Conservation (phyloP, 2,797 vertebrate genomes). For the Gymnocypris eckloni region DNA sequence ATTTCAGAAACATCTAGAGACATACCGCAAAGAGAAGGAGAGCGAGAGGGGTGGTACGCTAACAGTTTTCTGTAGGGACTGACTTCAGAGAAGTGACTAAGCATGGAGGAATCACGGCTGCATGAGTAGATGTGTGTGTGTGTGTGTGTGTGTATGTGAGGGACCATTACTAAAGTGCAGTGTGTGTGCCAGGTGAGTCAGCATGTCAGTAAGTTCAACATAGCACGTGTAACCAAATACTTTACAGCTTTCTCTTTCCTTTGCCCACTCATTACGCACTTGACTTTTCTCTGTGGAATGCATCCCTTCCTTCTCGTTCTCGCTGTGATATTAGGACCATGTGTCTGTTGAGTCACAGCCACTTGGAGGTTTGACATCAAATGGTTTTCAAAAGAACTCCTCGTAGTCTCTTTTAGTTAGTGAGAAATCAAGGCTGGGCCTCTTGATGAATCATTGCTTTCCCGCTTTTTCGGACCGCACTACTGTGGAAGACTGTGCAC, state of each 20-base stretch:
- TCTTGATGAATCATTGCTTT: conserved; percentile 37
- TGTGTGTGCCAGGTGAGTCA: conserved; percentile 46
- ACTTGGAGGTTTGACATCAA: conserved; percentile 29
- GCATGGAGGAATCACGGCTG: conserved; percentile 41
- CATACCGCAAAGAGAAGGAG: neutral
- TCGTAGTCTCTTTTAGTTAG: conserved; percentile 19
- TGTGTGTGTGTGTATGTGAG: neutral
- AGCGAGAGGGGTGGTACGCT: neutral
- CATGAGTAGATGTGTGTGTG: conserved; percentile 31
- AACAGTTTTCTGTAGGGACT: conserved; percentile 28
- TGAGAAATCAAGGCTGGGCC: conserved; percentile 23
- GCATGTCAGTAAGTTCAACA: conserved; percentile 42
- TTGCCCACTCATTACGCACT: conserved; percentile 42
- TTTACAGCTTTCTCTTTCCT: conserved; percentile 35
- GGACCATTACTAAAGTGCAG: conserved; percentile 42
- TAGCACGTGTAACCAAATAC: conserved; percentile 38
- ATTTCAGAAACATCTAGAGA: conserved; percentile 16
- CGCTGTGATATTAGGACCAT: conserved; percentile 42
- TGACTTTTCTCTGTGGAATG: conserved; percentile 47
- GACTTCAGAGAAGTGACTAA: conserved; percentile 49
- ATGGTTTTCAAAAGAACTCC: conserved; percentile 20
- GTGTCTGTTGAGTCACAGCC: conserved; percentile 44
- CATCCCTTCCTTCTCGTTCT: conserved; percentile 30
- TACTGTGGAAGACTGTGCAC: neutral
- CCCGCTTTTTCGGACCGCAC: neutral